These are phyloP conservation scores for Pycnomerus fuliginosus DNA, from an alignment of 2,888 invertebrate genomes.

Conservation along the genomic window DNA sequence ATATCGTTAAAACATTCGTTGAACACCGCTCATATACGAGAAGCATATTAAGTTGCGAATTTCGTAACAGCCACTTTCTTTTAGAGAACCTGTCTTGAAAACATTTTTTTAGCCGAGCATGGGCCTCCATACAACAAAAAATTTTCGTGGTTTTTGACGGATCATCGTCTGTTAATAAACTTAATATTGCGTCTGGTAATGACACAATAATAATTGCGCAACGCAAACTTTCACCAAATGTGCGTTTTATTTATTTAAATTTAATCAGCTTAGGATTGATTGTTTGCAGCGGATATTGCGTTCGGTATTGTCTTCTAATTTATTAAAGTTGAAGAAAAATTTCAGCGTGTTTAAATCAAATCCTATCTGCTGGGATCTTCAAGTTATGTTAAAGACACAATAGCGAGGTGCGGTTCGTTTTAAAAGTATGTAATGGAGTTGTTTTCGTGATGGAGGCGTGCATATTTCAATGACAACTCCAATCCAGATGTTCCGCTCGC, in stretches of 20 bases:
- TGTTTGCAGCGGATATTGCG: slow-evolving; percentile 7
- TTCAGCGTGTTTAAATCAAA: background rate
- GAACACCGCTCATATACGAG: slow-evolving; percentile 24
- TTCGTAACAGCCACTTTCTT: slow-evolving; percentile 32
- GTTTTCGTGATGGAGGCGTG: slow-evolving; percentile 34
- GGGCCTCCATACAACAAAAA: too few relatives aligned
- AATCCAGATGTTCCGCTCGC: slow-evolving; percentile 27
- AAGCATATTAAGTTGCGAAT: slow-evolving; percentile 32
- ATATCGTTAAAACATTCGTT: slow-evolving; percentile 26
- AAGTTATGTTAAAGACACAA: slow-evolving; percentile 28
- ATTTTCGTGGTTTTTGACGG: slow-evolving; percentile 6
- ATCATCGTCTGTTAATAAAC: slow-evolving; percentile 13
- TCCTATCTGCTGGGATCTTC: background rate
- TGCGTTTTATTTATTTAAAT: slow-evolving; percentile 27
- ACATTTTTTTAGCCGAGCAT: too few relatives aligned
- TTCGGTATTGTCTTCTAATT: slow-evolving; percentile 2
- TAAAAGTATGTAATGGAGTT: slow-evolving; percentile 30
- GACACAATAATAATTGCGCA: slow-evolving; percentile 26
- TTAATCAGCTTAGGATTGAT: slow-evolving; percentile 16
- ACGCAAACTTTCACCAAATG: slow-evolving; percentile 30
- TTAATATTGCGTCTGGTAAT: slow-evolving; percentile 13
- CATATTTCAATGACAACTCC: slow-evolving; percentile 31
- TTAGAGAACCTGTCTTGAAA: slow-evolving; percentile 7
- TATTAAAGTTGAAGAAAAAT: slow-evolving; percentile 6
- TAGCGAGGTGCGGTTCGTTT: slow-evolving; percentile 31